Percentiles rank a stretch among this genome's conserved stretches.
phyloP scores from a whole-genome alignment of 53 echinoderm and acorn worm genomes.

The Mesocentrotus franciscanus region DNA sequence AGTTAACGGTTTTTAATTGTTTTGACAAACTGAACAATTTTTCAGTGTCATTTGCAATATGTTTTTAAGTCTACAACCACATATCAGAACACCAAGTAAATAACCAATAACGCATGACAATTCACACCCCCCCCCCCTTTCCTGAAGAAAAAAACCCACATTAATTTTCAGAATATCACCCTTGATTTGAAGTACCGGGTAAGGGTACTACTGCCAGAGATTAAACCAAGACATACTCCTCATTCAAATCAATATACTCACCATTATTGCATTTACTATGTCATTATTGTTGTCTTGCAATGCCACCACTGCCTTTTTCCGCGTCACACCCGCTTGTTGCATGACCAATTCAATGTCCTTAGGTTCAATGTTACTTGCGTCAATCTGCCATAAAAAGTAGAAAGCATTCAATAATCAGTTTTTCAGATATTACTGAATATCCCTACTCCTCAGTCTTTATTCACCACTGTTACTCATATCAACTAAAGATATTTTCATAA shows the following conservation, averaged over 20 bases:
- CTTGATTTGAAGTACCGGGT: too few species aligned
- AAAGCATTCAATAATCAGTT: not conserved
- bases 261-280: constrained; percentile 99
- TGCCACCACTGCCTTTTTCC: constrained; percentile 89
- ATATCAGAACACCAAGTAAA: too few species aligned
- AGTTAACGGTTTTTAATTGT: too few species aligned
- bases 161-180: too few species aligned
- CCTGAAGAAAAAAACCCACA: too few species aligned
- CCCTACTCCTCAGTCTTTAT: too few species aligned
- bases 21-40: too few species aligned
- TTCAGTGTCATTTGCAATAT: not conserved
- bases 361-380: constrained; percentile 78
- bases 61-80: too few species aligned
- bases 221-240: not conserved
- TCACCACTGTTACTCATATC: too few species aligned
- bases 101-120: too few species aligned
- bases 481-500: too few species aligned
- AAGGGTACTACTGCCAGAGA: not conserved
- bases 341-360: constrained; percentile 95
- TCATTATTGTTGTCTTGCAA: constrained; percentile 92
- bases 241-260: constrained; percentile 62
- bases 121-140: too few species aligned
- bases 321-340: constrained; percentile 85
- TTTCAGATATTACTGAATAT: not conserved
- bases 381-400: constrained; percentile 72